These are phyloP conservation scores for Drosophila leonis DNA, from an alignment of 2,888 invertebrate genomes.

Conservation along the genomic window DNA sequence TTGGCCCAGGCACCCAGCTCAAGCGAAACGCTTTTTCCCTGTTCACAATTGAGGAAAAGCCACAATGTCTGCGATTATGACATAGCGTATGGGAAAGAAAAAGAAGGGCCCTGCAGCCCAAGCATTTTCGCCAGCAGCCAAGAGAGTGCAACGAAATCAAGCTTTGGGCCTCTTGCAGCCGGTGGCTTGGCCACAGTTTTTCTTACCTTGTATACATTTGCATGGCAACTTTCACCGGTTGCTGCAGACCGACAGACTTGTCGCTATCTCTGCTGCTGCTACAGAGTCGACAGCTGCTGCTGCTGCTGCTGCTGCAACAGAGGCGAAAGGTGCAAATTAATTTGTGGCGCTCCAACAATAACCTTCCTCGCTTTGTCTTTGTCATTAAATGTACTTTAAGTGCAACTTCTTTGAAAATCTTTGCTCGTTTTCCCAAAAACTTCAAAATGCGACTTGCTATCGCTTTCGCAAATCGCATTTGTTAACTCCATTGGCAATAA, in stretches of 20 bases:
- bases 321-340: slow-evolving; percentile 81
- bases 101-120: slow-evolving; percentile 23
- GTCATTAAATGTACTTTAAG: slow-evolving; percentile 47
- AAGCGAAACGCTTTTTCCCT: slow-evolving; percentile 59
- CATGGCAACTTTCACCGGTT: slow-evolving; percentile 77
- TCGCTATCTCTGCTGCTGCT: slow-evolving; percentile 39
- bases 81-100: slow-evolving; percentile 36
- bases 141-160: slow-evolving; percentile 51
- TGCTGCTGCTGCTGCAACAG: slow-evolving; percentile 25
- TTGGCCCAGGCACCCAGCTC: slow-evolving; percentile 59
- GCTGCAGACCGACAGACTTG: slow-evolving; percentile 41
- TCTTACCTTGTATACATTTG: slow-evolving; percentile 61
- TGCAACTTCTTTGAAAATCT: slow-evolving; percentile 51
- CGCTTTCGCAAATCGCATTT: slow-evolving; percentile 66
- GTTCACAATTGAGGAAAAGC: slow-evolving; percentile 59
- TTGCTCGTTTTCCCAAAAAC: slow-evolving; percentile 41
- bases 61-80: slow-evolving; percentile 53
- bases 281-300: slow-evolving; percentile 22
- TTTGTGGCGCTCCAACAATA: slow-evolving; percentile 72
- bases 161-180: slow-evolving; percentile 25
- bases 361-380: slow-evolving; percentile 71
- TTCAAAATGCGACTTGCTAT: slow-evolving; percentile 67
- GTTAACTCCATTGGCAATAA: slow-evolving; percentile 64
- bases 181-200: slow-evolving; percentile 46
- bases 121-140: slow-evolving; percentile 22